These are phyloP conservation scores for Kryphioiulus occultus DNA, from an alignment of 2,888 invertebrate genomes.

Conservation along the genomic window DNA sequence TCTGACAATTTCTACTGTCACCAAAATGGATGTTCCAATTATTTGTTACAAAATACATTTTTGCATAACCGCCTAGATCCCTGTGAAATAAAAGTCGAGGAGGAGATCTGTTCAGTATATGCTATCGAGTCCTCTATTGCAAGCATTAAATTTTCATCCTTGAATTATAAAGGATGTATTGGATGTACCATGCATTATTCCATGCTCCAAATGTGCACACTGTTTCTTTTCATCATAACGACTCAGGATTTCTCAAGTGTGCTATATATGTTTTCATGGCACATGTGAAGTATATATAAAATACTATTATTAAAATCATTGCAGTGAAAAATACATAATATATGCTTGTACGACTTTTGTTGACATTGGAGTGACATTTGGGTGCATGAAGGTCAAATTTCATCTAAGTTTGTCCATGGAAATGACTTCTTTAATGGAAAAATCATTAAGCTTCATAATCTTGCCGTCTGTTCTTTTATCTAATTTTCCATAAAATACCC, in stretches of 20 bases:
- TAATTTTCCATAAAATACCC: background rate
- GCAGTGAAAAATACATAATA: too few relatives aligned
- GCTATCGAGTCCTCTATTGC: background rate
- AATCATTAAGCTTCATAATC: background rate
- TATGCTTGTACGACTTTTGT: too few relatives aligned
- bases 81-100: background rate
- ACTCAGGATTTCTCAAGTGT: too few relatives aligned
- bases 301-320: too few relatives aligned
- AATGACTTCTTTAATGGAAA: background rate
- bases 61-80: background rate
- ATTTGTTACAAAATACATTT: background rate
- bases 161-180: background rate
- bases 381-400: too few relatives aligned
- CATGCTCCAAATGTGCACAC: background rate
- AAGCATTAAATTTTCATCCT: background rate
- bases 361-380: too few relatives aligned
- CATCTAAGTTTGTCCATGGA: background rate
- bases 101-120: background rate
- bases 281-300: too few relatives aligned
- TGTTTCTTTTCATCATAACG: too few relatives aligned
- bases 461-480: background rate
- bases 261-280: too few relatives aligned
- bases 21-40: conserved; percentile 31
- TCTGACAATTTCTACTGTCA: conserved; percentile 10
- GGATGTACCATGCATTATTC: background rate